Conservation (phyloP, 2,888 invertebrate species). For the Orthosia gracilis region DNA sequence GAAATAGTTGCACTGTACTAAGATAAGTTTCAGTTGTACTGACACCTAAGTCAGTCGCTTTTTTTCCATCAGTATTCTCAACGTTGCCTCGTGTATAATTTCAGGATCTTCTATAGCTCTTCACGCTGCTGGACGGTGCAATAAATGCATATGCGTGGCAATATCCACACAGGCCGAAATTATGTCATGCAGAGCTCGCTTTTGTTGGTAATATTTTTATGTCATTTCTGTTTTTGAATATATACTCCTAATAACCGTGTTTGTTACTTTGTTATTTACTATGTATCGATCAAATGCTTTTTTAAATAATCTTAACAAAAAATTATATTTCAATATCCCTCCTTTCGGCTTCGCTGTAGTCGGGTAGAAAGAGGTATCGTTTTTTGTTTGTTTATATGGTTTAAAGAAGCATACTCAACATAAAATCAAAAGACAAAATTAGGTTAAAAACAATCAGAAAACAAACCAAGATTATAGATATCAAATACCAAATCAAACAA, state of each 20-base stretch:
- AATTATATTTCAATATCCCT: too few relatives aligned
- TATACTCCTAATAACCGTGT: not conserved
- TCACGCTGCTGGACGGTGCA: constrained; percentile 35
- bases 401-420: too few relatives aligned
- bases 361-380: too few relatives aligned
- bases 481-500: too few relatives aligned
- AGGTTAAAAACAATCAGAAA: too few relatives aligned
- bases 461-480: too few relatives aligned
- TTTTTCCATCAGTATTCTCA: constrained; percentile 24
- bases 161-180: constrained; percentile 27
- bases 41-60: not conserved
- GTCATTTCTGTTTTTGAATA: constrained; percentile 9
- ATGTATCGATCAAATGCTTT: too few relatives aligned
- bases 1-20: not conserved
- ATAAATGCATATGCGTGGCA: constrained; percentile 39
- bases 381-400: too few relatives aligned
- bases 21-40: not conserved
- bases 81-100: constrained; percentile 30
- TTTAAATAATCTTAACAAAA: too few relatives aligned
- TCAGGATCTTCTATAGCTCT: constrained; percentile 38
- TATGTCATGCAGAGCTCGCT: constrained; percentile 20
- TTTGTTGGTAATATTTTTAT: constrained; percentile 30
- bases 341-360: too few relatives aligned
- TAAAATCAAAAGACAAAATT: too few relatives aligned
- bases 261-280: not conserved